A percentile compares a stretch with the other conserved stretches of the same genome.
Evolutionary conservation across 53 echinoderm and acorn worm genomes (phyloP).

Genomic region (Holothuria scabra): DNA sequence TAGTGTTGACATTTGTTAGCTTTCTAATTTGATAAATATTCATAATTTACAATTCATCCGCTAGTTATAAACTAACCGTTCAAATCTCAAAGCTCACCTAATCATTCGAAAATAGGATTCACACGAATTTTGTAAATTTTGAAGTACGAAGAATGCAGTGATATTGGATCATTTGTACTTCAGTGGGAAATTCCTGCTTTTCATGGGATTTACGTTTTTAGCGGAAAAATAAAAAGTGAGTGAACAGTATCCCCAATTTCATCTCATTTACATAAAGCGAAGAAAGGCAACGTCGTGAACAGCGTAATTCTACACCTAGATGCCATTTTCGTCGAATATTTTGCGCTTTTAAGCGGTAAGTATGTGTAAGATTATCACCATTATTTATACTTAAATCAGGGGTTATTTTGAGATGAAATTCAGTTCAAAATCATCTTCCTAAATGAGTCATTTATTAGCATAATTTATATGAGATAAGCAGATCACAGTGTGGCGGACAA

Average conservation of each 20-base stretch:
- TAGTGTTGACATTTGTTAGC: slow-evolving; percentile 41
- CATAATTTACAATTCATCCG: slow-evolving; percentile 51
- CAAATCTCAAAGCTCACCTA: too few species aligned
- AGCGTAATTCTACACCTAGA: slow-evolving; percentile 77
- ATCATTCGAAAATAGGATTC: too few species aligned
- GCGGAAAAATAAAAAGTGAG: too few species aligned
- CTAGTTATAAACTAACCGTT: neutral
- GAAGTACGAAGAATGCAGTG: too few species aligned
- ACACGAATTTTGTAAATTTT: too few species aligned
- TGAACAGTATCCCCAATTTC: slow-evolving; percentile 7
- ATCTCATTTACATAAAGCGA: slow-evolving; percentile 50
- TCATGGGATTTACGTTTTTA: too few species aligned
- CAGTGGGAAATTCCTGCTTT: too few species aligned
- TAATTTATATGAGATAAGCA: slow-evolving; percentile 88
- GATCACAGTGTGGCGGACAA: slow-evolving; percentile 49
- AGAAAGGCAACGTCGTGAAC: slow-evolving; percentile 63
- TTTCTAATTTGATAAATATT: slow-evolving; percentile 46
- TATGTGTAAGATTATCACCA: neutral
- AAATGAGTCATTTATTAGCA: slow-evolving; percentile 89
- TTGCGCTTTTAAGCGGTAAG: slow-evolving; percentile 46
- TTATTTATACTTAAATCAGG: neutral
- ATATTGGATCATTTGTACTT: too few species aligned
- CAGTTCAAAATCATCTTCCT: slow-evolving; percentile 16
- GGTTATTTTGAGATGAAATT: slow-evolving; percentile 22
- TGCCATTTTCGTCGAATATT: slow-evolving; percentile 63